These are phyloP conservation scores for Schmidtea mediterranea DNA, from an alignment of 1,140 invertebrate genomes.

Conservation along the genomic window DNA sequence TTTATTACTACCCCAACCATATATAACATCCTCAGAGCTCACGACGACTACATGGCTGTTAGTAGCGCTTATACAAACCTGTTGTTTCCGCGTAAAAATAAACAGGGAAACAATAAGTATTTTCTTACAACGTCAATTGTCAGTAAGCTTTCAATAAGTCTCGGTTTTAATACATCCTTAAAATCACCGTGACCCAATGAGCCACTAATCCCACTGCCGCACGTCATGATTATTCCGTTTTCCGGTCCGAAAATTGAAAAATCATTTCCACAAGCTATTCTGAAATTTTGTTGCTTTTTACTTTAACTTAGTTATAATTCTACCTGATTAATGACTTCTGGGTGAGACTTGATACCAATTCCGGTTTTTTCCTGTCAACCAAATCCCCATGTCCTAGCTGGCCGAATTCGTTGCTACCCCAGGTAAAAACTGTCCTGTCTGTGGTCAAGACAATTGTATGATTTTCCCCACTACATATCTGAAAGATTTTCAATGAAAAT, in stretches of 20 bases:
- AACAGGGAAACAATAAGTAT: neutral
- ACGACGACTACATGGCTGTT: conserved; percentile 38
- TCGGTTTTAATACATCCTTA: conserved; percentile 33
- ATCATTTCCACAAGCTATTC: conserved; percentile 23
- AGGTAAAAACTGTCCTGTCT: conserved; percentile 39
- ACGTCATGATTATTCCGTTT: conserved; percentile 41
- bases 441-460: conserved; percentile 41
- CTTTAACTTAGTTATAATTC: conserved; percentile 8
- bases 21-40: conserved; percentile 35
- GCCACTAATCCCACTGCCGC: conserved; percentile 37
- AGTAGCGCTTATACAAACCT: conserved; percentile 35
- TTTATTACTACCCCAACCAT: conserved; percentile 39
- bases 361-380: conserved; percentile 31
- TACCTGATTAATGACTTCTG: conserved; percentile 36
- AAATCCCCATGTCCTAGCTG: conserved; percentile 39
- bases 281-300: conserved; percentile 12
- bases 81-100: neutral
- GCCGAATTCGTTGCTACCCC: conserved; percentile 40
- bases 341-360: conserved; percentile 33
- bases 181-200: conserved; percentile 42
- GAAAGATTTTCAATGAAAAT: no score
- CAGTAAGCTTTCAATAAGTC: conserved; percentile 33
- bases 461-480: conserved; percentile 36
- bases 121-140: conserved; percentile 15
- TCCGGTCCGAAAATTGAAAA: conserved; percentile 40